Percentiles rank a stretch among this genome's conserved stretches.
Conservation (phyloP, 2,888 invertebrate genomes). For the Phortica magna region DNA sequence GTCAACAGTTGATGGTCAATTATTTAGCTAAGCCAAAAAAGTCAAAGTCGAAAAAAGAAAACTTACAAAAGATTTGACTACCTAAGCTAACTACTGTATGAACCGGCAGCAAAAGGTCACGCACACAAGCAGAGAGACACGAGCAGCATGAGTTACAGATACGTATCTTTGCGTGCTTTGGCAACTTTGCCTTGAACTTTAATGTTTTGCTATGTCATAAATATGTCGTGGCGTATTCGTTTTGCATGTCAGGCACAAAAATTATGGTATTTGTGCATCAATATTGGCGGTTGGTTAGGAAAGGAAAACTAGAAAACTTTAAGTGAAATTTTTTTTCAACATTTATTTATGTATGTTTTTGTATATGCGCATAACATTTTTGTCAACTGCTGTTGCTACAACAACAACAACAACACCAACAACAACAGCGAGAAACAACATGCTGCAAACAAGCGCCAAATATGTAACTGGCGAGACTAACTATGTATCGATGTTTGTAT, state of each 20-base stretch:
- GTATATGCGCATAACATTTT: too few species aligned
- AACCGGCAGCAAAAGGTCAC: constrained; percentile 7
- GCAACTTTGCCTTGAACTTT: constrained; percentile 9
- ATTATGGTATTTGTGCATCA: too few species aligned
- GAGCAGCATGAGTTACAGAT: background rate
- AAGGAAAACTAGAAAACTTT: background rate
- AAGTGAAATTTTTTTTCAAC: too few species aligned
- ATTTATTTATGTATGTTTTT: too few species aligned
- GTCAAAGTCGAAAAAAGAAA: background rate
- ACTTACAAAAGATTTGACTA: background rate
- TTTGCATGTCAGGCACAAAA: constrained; percentile 5
- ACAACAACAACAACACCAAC: background rate
- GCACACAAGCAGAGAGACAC: background rate
- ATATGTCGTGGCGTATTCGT: background rate
- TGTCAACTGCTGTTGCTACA: too few species aligned
- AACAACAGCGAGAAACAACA: constrained; percentile 1
- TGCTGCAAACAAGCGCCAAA: constrained; percentile 1
- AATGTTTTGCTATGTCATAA: background rate
- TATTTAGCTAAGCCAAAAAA: constrained; percentile 12
- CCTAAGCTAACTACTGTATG: background rate
- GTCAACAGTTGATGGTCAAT: constrained; percentile 22
- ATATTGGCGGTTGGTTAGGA: too few species aligned
- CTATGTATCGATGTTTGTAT: background rate
- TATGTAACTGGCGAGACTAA: constrained; percentile 15
- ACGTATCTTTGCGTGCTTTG: constrained; percentile 6